Evolutionary conservation across 2,797 vertebrate genomes (phyloP), one percentile per base, ranked within the genome.

Genomic region (Sebastes miniatus): DNA sequence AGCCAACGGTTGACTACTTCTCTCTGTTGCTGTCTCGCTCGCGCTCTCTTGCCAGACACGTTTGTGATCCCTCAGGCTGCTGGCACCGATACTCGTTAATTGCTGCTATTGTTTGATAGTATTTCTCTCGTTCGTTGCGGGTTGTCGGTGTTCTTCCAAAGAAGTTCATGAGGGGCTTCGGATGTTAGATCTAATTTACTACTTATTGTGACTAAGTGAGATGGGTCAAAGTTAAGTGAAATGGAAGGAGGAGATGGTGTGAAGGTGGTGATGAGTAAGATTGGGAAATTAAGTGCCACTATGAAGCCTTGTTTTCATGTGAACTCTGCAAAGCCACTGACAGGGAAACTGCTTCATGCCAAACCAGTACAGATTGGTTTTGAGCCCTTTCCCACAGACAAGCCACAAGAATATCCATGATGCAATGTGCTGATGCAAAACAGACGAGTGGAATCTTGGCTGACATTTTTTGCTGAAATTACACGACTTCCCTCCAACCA

Each of bases 381-480:
- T 7, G 57, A 61, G 27, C 54, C 7, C 50, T 63, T 81, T 57
- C 65, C 65, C 68, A 78, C 79, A 74, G 65, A 56, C 29, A 8
- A 34, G 65, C 70, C 50, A 36, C 79, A 43, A 82, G 20, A 65
- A 81, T 63, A 82, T 67, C 73, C 25, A 66, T 67, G 50, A 83
- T 83, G 83, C 79, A 88, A 72, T 61, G 62, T 16, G 57, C 61
- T 70, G n/a, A 66, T 52, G 57, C 8, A 25, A 63, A 73, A 67
- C 39, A 59, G 25, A 72, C 24, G 16, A 69, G 2, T 56, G 43
- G 24, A 2, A 20, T 68, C 43, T 62, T 80, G 66, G 69, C 34
- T 66, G 7, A 64, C 72, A 65, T 74, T 61, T 61, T 77, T 63
- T 77, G 32, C 87, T 84, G 56, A 78, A 81, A 83, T 81, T 50